Percentiles rank a stretch among this genome's conserved stretches.
Evolutionary conservation across 2,888 invertebrate species (phyloP).

Genomic region (Polyommatus iphigenia): DNA sequence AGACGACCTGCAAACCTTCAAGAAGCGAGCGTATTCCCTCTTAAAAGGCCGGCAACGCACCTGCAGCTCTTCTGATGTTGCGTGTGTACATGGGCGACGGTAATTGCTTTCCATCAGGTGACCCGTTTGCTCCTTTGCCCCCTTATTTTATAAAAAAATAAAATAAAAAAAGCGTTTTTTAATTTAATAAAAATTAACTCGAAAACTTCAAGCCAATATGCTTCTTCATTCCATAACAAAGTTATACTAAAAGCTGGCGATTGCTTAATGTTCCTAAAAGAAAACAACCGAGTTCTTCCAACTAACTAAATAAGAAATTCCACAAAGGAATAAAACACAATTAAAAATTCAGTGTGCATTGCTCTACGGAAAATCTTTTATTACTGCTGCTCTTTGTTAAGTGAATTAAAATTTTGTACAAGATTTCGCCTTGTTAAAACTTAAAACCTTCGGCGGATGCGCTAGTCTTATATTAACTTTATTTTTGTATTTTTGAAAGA

Average conservation of each 20-base stretch:
- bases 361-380: constrained; percentile 13
- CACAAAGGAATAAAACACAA: constrained; percentile 25
- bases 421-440: constrained; percentile 30
- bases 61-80: no score
- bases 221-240: neutral
- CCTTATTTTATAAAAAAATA: no score
- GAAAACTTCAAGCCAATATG: neutral
- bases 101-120: no score
- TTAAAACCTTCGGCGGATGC: neutral
- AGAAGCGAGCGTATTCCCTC: no score
- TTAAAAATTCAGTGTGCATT: constrained; percentile 31
- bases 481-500: neutral
- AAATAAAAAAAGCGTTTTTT: neutral
- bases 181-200: neutral
- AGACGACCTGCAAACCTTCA: no score
- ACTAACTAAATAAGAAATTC: constrained; percentile 24
- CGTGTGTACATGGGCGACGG: no score
- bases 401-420: constrained; percentile 27
- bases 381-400: constrained; percentile 17
- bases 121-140: no score
- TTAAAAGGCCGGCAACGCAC: no score
- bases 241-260: constrained; percentile 17
- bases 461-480: neutral
- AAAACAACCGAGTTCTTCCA: neutral
- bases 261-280: constrained; percentile 5